phyloP scores from a whole-genome alignment of 2,113 vertebrate species.

The Eubucco bourcierii region DNA sequence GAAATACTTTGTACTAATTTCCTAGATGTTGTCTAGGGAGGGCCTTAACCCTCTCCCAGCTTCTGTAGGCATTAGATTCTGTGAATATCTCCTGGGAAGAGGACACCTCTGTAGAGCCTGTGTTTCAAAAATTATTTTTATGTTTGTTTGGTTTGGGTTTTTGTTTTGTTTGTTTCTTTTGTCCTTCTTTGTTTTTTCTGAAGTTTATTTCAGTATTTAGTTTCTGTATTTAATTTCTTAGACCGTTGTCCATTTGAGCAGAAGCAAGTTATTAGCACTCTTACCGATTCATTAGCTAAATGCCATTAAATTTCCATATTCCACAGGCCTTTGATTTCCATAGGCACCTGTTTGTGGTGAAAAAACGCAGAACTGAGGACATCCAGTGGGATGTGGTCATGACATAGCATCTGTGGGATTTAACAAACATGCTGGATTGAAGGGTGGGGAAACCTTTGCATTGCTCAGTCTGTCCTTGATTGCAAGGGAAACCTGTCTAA shows the following conservation, averaged over 20 bases:
- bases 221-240: neutral
- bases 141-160: neutral
- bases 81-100: neutral
- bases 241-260: neutral
- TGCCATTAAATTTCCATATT: neutral
- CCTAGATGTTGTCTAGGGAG: neutral
- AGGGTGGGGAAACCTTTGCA: neutral
- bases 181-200: neutral
- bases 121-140: neutral
- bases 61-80: neutral
- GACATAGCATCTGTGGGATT: neutral
- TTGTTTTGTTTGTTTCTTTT: neutral
- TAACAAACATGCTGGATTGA: neutral
- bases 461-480: neutral
- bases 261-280: neutral
- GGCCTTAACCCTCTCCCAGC: neutral
- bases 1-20: conserved; percentile 8
- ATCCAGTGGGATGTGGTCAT: neutral
- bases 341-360: neutral
- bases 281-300: neutral
- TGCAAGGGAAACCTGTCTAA: neutral
- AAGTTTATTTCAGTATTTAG: neutral
- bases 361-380: neutral
- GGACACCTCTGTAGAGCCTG: neutral
- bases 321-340: neutral